Evolutionary conservation across 2,797 vertebrate species (phyloP).

Genomic region (Oreonectes daqikongensis): DNA sequence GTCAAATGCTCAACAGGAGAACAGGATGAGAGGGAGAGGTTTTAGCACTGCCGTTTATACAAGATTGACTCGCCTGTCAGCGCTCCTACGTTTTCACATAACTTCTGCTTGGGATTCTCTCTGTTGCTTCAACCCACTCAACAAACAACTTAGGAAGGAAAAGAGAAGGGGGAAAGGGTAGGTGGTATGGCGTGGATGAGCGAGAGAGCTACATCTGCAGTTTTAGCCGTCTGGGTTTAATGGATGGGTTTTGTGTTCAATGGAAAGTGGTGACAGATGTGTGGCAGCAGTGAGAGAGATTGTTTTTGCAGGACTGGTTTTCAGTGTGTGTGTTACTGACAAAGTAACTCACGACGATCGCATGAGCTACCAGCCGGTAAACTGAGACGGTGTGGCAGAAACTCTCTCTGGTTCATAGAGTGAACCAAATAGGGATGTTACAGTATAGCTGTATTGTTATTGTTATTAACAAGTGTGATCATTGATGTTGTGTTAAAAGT

Average conservation of each 20-base stretch:
- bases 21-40: conserved; percentile 42
- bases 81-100: conserved; percentile 50
- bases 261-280: conserved; percentile 73
- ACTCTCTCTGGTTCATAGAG: not conserved
- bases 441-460: too few relatives aligned
- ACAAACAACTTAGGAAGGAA: conserved; percentile 47
- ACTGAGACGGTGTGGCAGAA: conserved; percentile 49
- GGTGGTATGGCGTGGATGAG: conserved; percentile 15
- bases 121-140: conserved; percentile 24
- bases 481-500: too few relatives aligned
- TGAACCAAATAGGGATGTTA: too few relatives aligned
- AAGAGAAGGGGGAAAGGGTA: conserved; percentile 51
- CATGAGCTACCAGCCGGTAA: conserved; percentile 63
- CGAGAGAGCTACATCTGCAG: conserved; percentile 70
- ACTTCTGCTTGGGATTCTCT: conserved; percentile 30
- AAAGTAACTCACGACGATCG: conserved; percentile 63
- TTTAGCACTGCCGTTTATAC: conserved; percentile 58
- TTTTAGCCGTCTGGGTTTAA: conserved; percentile 70
- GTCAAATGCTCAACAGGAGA: conserved; percentile 32
- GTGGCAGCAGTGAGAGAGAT: conserved; percentile 68
- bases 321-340: conserved; percentile 62
- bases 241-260: conserved; percentile 70
- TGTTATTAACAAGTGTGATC: too few relatives aligned
- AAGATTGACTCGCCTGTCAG: conserved; percentile 57
- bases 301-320: conserved; percentile 75